These are phyloP conservation scores for Cydia splendana DNA, from an alignment of 1,140 invertebrate species.

Conservation along the genomic window DNA sequence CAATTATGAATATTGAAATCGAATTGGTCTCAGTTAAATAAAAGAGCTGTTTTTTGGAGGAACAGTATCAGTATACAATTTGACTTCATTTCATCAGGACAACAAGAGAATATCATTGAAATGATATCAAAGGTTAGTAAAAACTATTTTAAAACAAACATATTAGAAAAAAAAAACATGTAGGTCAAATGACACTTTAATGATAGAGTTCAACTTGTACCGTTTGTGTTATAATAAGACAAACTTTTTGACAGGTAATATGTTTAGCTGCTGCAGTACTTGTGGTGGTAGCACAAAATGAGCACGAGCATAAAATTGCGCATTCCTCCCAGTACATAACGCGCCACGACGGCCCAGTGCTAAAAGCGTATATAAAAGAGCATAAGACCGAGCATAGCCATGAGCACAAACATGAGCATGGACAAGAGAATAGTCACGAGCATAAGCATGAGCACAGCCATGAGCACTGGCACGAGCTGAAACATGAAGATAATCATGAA, in stretches of 20 bases:
- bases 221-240: not conserved
- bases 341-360: not conserved
- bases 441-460: not conserved
- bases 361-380: not conserved
- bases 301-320: not conserved
- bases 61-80: constrained; percentile 5
- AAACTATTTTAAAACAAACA: not conserved
- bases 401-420: not conserved
- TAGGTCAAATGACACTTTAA: no score
- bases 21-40: not conserved
- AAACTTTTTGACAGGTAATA: not conserved
- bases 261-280: not conserved
- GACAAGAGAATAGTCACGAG: not conserved
- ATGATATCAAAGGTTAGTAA: not conserved
- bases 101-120: not conserved
- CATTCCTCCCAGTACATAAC: not conserved
- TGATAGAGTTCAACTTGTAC: not conserved
- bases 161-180: no score
- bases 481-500: not conserved
- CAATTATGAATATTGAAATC: constrained; percentile 9
- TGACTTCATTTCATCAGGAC: not conserved
- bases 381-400: not conserved
- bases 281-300: not conserved
- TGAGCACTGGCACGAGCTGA: not conserved
- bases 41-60: constrained; percentile 6